Evolutionary conservation across 2,888 invertebrate species (phyloP), one percentile per base, ranked within the genome.

Genomic region (Phoenoteleia sp.): DNA sequence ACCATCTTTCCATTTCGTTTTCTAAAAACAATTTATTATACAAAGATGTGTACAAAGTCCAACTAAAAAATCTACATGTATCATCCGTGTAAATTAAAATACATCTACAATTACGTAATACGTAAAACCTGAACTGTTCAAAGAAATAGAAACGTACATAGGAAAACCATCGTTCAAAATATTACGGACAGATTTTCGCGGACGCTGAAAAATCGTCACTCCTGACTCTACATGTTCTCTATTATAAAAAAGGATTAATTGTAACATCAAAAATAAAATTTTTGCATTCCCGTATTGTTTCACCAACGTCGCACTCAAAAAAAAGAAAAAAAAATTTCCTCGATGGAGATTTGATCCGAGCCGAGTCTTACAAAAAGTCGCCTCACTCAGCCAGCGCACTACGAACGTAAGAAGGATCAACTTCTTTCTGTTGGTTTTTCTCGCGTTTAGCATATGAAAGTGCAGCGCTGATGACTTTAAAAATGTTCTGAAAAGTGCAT

Each of bases 11-110:
- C 36, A 36, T 39, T 66, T 67, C 54, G 36, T 81, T 81, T 81
- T 72, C 80, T 80, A 81, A 81, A 81, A 81, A 81, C 80, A 81
- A 81, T 81, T 81, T 81, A 81, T 81, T 81, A 74, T 81, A 81
- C 74, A 81, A 81, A 75, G 74, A 74, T 81, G 81, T 81, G 74
- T 81, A 75, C 75, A 81, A 81, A 81, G 75, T 81, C 60, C 52
- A 81, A 75, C 69, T 81, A 81, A 81, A 80, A 81, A 81, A 81
- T 81, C 81, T 81, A 81, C 81, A 81, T 75, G 13, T 60, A 75
- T 67, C 74, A 81, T 81, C 58, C 60, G 69, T 67, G 75, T 81
- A 81, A 81, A 81, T 74, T 74, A 74, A 81, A 81, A 62, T 75
- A 81, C 75, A 67, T 74, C 81, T 75, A 81, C 60, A 75, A 81